Base-by-base conservation (phyloP, 2,888 invertebrate species). In the Cryptus viduatorius region DNA sequence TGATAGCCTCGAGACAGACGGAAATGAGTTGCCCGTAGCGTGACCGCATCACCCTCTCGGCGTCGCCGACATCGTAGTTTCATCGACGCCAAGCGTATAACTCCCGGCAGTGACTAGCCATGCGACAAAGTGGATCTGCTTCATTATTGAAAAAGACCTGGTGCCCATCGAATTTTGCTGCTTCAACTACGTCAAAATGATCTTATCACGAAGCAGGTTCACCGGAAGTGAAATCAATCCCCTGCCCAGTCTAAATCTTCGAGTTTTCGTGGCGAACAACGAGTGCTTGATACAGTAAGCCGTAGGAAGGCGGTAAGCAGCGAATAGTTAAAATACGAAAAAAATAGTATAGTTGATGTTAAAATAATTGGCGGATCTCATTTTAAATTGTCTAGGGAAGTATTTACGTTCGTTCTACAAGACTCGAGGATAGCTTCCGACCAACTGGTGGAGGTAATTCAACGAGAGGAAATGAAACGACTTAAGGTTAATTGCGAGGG, bases 1-100 rank as follows among this genome's bases (percentile, higher is more conserved):
- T 87, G 85, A 87, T 86, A 83, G 84, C 80, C 79, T 53, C 72
- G 75, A 84, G 86, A 78, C 79, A 82, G 61, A 61, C 82, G 83
- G 80, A 85, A 86, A 86, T 85, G 75, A 83, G 83, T 82, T 81
- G 86, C 75, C 80, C 72, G 78, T 72, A 72, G 82, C 48, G 67
- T 53, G 53, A 79, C 82, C 81, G 48, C 64, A 16, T 29, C 64
- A 61, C 50, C 69, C 76, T 53, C 69, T 67, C 67, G 72, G 14
- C 53, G 53, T 37, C 72, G 42, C 53, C 42, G 19, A 12, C 64
- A 10, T 4, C 67, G 65, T 68, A 48, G 65, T 50, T 69, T 75
- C 67, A 65, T 48, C 79, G 69, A 79, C 56, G 68, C 50, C 83
- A 67, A 64, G 31, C 53, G 59, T 67, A 48, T 67, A 24, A 59